Evolutionary conservation across 2,888 invertebrate genomes (phyloP).

Genomic region (Dusona sp.): DNA sequence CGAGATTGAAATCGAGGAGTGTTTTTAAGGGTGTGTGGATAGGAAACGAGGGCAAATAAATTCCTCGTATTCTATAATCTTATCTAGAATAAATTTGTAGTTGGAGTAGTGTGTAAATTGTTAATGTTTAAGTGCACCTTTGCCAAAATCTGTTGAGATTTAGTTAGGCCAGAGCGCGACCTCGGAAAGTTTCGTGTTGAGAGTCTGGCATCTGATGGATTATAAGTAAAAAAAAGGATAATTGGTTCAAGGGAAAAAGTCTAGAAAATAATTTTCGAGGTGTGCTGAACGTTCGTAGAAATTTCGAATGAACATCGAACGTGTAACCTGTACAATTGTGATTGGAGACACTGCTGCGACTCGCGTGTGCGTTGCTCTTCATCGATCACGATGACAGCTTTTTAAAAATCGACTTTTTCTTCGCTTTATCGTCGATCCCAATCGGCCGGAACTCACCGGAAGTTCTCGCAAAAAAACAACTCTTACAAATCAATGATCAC

Average conservation of each 20-base stretch:
- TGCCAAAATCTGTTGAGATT: constrained; percentile 16
- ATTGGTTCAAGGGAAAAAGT: constrained; percentile 39
- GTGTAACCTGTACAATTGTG: constrained; percentile 47
- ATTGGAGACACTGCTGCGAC: constrained; percentile 61
- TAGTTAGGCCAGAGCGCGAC: neutral
- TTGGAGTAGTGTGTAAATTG: neutral
- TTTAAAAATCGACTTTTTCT: neutral
- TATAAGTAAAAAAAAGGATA: neutral
- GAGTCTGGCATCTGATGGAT: neutral
- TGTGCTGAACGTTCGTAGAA: neutral
- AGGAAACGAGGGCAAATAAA: neutral
- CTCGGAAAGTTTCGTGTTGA: constrained; percentile 16
- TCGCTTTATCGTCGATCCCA: constrained; percentile 20
- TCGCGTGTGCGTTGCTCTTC: constrained; percentile 62
- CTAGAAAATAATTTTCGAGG: neutral
- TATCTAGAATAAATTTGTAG: neutral
- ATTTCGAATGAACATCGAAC: constrained; percentile 24
- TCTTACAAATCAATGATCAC: neutral
- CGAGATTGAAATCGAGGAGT: constrained; percentile 19
- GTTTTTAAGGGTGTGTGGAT: constrained; percentile 6
- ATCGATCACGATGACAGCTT: constrained; percentile 41
- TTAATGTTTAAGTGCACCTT: neutral
- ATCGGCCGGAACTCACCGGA: constrained; percentile 36
- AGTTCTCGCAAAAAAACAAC: constrained; percentile 10
- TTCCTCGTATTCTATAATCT: neutral